Conservation (phyloP, 2,797 vertebrate genomes). For the Meda fulgida region DNA sequence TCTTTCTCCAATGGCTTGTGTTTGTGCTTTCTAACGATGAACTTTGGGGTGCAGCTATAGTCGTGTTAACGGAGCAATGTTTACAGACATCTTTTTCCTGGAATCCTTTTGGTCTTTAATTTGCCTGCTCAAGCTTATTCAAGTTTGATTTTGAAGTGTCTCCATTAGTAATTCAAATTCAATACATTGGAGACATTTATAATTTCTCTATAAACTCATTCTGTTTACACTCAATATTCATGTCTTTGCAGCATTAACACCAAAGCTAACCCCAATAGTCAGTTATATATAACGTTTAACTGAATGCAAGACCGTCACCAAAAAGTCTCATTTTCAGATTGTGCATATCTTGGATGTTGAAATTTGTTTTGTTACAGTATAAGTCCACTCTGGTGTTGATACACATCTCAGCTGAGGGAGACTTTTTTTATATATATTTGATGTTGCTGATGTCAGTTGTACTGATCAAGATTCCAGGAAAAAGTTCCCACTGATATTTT, state of each 20-base stretch:
- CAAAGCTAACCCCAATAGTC: conserved; percentile 5
- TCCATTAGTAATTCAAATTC: conserved; percentile 4
- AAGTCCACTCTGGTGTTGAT: conserved; percentile 42
- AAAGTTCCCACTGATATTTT: conserved; percentile 77
- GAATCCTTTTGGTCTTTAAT: conserved; percentile 66
- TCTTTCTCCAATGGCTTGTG: conserved; percentile 71
- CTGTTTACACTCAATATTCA: neutral
- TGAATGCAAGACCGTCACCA: conserved; percentile 12
- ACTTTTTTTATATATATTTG: conserved; percentile 61
- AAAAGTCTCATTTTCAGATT: neutral
- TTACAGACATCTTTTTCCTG: conserved; percentile 76
- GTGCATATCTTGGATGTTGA: neutral
- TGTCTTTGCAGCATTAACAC: neutral
- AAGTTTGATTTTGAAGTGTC: neutral
- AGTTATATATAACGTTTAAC: neutral
- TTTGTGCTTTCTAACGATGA: conserved; percentile 65
- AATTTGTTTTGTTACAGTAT: conserved; percentile 27
- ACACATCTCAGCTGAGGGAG: conserved; percentile 75
- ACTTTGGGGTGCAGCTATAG: conserved; percentile 73
- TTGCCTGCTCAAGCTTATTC: neutral
- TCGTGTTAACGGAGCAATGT: conserved; percentile 64
- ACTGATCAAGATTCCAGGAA: conserved; percentile 73
- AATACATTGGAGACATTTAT: conserved; percentile 9
- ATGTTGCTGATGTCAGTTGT: neutral
- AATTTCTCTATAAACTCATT: neutral